These are phyloP conservation scores for Leptinotarsa haldemani DNA, from an alignment of 2,888 invertebrate genomes.

Conservation along the genomic window DNA sequence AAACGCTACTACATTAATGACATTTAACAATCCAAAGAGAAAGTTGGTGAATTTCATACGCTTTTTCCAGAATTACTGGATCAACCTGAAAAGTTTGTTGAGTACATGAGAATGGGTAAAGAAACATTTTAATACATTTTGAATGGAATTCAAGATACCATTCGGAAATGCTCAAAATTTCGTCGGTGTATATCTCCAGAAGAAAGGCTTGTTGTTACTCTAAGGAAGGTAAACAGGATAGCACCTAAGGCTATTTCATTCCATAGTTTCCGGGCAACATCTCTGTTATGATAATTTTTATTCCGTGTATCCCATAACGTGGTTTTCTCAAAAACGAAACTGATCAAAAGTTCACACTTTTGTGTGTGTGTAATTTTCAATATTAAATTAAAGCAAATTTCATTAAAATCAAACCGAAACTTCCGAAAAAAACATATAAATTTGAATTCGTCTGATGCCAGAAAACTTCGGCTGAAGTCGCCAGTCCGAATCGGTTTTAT, in stretches of 20 bases:
- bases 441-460: no score
- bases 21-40: background rate
- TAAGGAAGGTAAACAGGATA: background rate
- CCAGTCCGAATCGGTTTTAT: no score
- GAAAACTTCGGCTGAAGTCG: no score
- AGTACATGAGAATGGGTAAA: background rate
- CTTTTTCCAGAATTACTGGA: background rate
- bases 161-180: background rate
- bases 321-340: no score
- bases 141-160: background rate
- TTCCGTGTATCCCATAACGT: background rate
- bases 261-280: conserved; percentile 8
- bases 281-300: conserved; percentile 11
- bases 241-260: background rate
- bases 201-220: no score
- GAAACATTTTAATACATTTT: background rate
- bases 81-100: background rate
- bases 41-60: background rate
- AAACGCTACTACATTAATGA: no score
- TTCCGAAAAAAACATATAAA: no score
- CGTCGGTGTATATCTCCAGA: background rate
- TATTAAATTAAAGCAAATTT: no score
- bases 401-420: no score
- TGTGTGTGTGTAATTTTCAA: no score
- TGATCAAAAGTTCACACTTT: no score